These are phyloP conservation scores for Spisula solida DNA, from an alignment of 2,888 invertebrate genomes.

Conservation along the genomic window DNA sequence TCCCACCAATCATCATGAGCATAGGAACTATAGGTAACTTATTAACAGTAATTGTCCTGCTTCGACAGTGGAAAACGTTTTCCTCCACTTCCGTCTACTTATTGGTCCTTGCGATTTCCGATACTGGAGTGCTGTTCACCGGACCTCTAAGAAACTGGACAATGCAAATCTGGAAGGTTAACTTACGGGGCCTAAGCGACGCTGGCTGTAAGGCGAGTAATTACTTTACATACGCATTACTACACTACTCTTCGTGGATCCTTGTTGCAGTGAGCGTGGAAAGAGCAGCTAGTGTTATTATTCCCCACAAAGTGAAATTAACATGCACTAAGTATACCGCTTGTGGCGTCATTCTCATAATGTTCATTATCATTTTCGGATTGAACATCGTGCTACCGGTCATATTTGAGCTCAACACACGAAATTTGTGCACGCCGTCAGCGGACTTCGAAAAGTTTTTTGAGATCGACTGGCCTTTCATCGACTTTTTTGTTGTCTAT, in stretches of 20 bases:
- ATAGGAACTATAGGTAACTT: conserved; percentile 80
- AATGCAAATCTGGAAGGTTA: conserved; percentile 53
- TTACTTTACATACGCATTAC: conserved; percentile 76
- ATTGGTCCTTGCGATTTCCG: conserved; percentile 72
- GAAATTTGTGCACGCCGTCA: conserved; percentile 44
- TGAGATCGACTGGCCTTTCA: conserved; percentile 41
- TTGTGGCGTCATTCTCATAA: neutral
- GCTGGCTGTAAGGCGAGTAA: conserved; percentile 73
- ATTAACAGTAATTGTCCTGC: conserved; percentile 73
- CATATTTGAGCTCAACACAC: conserved; percentile 22
- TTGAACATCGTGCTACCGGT: conserved; percentile 22
- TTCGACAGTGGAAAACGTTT: conserved; percentile 68
- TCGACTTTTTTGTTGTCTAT: conserved; percentile 54
- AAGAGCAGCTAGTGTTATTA: conserved; percentile 77
- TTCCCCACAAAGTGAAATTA: conserved; percentile 77
- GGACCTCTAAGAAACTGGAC: conserved; percentile 79
- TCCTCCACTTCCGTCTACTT: conserved; percentile 78
- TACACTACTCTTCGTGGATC: conserved; percentile 81
- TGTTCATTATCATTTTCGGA: conserved; percentile 26
- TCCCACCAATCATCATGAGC: conserved; percentile 77
- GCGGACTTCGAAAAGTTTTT: conserved; percentile 64
- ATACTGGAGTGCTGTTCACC: conserved; percentile 76
- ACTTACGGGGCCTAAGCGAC: conserved; percentile 68
- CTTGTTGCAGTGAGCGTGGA: conserved; percentile 82
- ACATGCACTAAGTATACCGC: conserved; percentile 72